Conservation (phyloP, 1,140 invertebrate species). For the Dendroctonus ponderosae region DNA sequence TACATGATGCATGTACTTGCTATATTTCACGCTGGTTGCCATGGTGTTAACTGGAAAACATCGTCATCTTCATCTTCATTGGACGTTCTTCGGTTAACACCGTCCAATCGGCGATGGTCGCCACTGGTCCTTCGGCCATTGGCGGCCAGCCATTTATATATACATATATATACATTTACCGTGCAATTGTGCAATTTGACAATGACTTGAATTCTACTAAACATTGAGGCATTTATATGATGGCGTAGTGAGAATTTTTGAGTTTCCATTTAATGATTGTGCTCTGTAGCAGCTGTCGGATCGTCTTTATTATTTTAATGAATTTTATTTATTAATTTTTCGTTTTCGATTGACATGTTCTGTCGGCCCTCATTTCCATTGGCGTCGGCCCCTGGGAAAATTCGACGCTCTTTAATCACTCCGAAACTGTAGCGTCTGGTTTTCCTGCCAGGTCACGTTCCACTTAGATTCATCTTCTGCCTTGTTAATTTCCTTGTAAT, state of each 20-base stretch:
- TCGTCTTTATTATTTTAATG: slow-evolving; percentile 35
- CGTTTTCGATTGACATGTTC: slow-evolving; percentile 40
- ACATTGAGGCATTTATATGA: slow-evolving; percentile 43
- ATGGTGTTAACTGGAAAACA: background rate
- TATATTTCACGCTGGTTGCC: slow-evolving; percentile 20
- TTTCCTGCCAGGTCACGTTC: slow-evolving; percentile 25
- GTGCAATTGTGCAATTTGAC: slow-evolving; percentile 44
- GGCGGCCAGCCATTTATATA: too few species aligned
- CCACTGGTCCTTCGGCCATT: slow-evolving; percentile 2
- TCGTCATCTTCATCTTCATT: too few species aligned
- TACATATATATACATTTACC: slow-evolving; percentile 39
- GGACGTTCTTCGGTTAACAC: too few species aligned
- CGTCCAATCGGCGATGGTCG: background rate
- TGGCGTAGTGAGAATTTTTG: slow-evolving; percentile 45
- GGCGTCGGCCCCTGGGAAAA: slow-evolving; percentile 25
- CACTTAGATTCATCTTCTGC: slow-evolving; percentile 38
- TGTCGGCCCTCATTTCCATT: slow-evolving; percentile 45
- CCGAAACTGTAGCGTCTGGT: slow-evolving; percentile 16
- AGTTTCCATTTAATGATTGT: slow-evolving; percentile 46
- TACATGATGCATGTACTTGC: slow-evolving; percentile 44
- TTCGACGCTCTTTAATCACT: background rate
- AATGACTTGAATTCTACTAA: slow-evolving; percentile 44
- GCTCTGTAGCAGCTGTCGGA: slow-evolving; percentile 45
- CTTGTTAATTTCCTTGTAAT: slow-evolving; percentile 38
- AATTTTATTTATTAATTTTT: slow-evolving; percentile 13